Percentiles rank a stretch among this genome's conserved stretches.
phyloP scores from a whole-genome alignment of 2,113 vertebrate species.

The Istiophorus platypterus region DNA sequence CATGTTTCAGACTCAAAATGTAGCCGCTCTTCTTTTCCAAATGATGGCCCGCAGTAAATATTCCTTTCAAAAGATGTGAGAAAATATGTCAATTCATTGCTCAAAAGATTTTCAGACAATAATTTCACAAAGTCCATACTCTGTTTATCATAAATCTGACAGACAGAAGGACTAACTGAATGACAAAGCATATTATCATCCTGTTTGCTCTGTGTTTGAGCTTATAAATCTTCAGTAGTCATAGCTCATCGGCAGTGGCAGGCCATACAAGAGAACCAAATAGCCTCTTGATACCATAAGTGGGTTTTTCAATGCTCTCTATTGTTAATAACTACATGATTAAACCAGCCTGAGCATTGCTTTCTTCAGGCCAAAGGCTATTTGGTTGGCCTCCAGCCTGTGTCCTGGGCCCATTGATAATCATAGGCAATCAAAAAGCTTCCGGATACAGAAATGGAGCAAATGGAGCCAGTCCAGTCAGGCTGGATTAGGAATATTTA shows the following conservation, averaged over 20 bases:
- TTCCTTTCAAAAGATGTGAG: conserved; percentile 6
- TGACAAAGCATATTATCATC: conserved; percentile 59
- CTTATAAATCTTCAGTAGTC: conserved; percentile 43
- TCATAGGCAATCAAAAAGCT: conserved; percentile 54
- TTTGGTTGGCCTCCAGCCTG: conserved; percentile 66
- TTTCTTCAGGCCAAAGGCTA: conserved; percentile 72
- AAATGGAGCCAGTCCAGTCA: conserved; percentile 22
- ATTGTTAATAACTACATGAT: conserved; percentile 65
- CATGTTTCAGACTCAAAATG: conserved; percentile 27
- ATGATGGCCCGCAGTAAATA: neutral
- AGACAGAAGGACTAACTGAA: conserved; percentile 40
- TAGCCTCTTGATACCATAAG: conserved; percentile 70
- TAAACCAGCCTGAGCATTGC: conserved; percentile 52
- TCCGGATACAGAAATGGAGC: conserved; percentile 32
- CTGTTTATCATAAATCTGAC: conserved; percentile 29
- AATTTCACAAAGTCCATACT: conserved; percentile 18
- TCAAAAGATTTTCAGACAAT: conserved; percentile 17
- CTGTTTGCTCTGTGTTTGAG: conserved; percentile 47
- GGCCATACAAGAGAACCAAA: conserved; percentile 51
- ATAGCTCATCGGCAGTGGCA: conserved; percentile 60
- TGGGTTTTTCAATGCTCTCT: conserved; percentile 64
- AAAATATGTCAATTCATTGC: conserved; percentile 9
- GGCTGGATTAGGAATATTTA: conserved; percentile 20
- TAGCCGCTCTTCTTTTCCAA: neutral
- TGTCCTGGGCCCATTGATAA: conserved; percentile 47